phyloP scores from a whole-genome alignment of 2,797 vertebrate genomes.

The Girardinus metallicus region DNA sequence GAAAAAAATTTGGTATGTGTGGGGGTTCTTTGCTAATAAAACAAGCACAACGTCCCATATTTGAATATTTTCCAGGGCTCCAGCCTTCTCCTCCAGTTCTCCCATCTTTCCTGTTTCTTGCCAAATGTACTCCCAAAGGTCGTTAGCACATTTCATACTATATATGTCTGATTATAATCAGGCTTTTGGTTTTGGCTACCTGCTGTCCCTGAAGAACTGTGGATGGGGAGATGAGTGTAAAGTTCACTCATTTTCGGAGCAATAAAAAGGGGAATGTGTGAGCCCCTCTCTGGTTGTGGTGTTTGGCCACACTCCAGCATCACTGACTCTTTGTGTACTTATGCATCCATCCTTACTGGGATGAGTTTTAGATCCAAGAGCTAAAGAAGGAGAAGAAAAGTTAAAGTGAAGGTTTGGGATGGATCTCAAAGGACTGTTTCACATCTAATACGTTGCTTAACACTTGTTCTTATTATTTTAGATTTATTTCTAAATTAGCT shows the following conservation, averaged over 20 bases:
- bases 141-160: constrained; percentile 3
- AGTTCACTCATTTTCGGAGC: constrained; percentile 27
- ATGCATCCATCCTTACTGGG: constrained; percentile 5
- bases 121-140: background rate
- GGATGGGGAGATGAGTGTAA: constrained; percentile 8
- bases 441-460: background rate
- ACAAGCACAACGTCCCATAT: background rate
- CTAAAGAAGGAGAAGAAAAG: constrained; percentile 6
- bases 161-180: constrained; percentile 25
- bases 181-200: constrained; percentile 39
- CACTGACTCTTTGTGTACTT: constrained; percentile 21
- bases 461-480: background rate
- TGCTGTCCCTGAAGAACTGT: constrained; percentile 35
- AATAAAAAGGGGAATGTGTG: constrained; percentile 55
- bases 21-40: background rate
- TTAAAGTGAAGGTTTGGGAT: constrained; percentile 2
- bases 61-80: constrained; percentile 18
- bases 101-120: constrained; percentile 6
- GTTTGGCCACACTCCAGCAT: constrained; percentile 49
- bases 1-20: background rate
- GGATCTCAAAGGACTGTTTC: background rate
- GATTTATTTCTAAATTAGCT: background rate
- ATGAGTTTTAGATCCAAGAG: constrained; percentile 5
- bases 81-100: background rate
- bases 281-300: constrained; percentile 41